Evolutionary conservation across 2,888 invertebrate genomes (phyloP), one percentile per base, ranked within the genome.

Genomic region (Nebria salina): DNA sequence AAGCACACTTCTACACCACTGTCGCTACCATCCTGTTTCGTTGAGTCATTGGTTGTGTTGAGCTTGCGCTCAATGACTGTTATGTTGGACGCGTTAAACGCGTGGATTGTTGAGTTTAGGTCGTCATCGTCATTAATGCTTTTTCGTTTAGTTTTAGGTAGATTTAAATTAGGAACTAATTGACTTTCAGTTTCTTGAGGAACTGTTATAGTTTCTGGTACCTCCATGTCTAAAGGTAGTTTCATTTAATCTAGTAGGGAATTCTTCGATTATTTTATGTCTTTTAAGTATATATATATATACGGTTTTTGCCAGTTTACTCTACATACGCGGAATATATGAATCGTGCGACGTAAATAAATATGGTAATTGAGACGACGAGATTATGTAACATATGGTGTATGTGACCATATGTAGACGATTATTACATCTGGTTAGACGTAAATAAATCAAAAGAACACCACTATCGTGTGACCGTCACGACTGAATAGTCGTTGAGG

Each of bases 1-100:
- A 90, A 90, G 81, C 90, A 87, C 2, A 95, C 93, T 86, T 95
- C 95, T 15, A 95, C 94, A 5, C 95, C 96, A 85, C 95, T 95
- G 86, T 95, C 95, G 87, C 95, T 95, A 82, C 95, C 95, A 83
- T 95, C 94, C 1, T 82, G 79, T 41, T 83, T 82, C 8, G 72
- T 77, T 20, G 80, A 65, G 43, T 79, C 82, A 82, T 26, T 80
- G 81, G 20, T 65, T 65, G 65, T 4, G 34, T 34, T 34, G 43
- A 84, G 84, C 77, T 86, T 85, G 11, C 76, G 41, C 81, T 88
- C 88, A 72, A 88, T 87, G 4, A 88, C 87, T 1, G 88, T 89
- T 13, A 87, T 83, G 82, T 88, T 87, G 26, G 85, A 84, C 11
- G 84, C 81, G 82, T 87, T 86, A 84, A 89, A 89, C n/a, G 84